These are phyloP conservation scores for Cantharis rufa DNA, from an alignment of 2,888 invertebrate genomes.

Conservation along the genomic window DNA sequence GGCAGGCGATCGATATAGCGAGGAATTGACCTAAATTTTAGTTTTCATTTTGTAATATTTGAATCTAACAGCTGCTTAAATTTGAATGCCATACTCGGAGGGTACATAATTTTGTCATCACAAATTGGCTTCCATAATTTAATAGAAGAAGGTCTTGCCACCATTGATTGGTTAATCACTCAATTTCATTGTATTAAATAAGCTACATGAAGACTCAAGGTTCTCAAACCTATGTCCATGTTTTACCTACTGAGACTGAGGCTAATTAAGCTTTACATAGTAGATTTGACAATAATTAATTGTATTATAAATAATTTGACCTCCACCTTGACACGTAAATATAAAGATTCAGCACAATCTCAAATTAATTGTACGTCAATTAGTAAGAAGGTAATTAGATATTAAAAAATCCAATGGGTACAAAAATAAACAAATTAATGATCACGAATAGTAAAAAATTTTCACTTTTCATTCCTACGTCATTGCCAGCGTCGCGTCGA, in stretches of 20 bases:
- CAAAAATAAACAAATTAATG: not conserved
- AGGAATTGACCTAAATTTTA: not conserved
- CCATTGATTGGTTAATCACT: not conserved
- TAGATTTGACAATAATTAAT: no score
- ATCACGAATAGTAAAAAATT: not conserved
- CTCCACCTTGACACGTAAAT: not conserved
- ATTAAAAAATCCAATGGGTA: not conserved
- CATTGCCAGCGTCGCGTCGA: not conserved
- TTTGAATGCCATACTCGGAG: not conserved
- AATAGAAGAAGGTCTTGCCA: not conserved
- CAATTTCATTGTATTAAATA: not conserved
- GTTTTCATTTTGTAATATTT: not conserved
- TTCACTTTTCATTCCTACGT: not conserved
- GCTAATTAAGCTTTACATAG: no score
- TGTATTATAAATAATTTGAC: no score
- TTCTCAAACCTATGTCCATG: not conserved
- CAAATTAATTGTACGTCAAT: no score
- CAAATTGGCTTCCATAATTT: not conserved
- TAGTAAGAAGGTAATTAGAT: not conserved
- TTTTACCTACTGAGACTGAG: not conserved
- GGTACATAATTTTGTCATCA: not conserved
- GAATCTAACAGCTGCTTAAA: not conserved
- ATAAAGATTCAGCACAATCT: not conserved
- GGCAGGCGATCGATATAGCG: no score
- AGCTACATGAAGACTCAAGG: not conserved